Percentiles rank a stretch among this genome's conserved stretches.
phyloP scores from a whole-genome alignment of 2,113 vertebrate species.

The Sciurus niger region DNA sequence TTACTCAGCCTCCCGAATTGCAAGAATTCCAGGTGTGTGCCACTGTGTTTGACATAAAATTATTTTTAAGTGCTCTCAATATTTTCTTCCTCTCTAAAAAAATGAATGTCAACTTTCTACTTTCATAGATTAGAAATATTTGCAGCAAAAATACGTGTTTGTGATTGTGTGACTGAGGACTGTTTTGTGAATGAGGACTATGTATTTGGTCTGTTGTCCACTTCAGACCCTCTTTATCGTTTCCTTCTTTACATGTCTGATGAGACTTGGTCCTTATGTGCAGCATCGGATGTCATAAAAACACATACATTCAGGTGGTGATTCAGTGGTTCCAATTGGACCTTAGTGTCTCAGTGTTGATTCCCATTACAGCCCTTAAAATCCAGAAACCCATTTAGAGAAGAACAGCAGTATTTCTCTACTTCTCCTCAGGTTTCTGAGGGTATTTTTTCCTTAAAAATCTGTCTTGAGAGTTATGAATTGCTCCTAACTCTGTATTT shows the following conservation, averaged over 20 bases:
- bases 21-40: too few species aligned
- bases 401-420: neutral
- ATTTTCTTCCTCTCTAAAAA: slow-evolving; percentile 1
- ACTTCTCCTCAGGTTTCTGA: neutral
- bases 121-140: slow-evolving; percentile 29
- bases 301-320: neutral
- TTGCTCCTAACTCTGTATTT: neutral
- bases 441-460: neutral
- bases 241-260: neutral
- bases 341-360: neutral
- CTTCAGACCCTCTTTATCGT: rapidly evolving
- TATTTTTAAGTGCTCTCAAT: neutral
- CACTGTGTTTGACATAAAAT: neutral
- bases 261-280: neutral
- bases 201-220: neutral
- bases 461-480: neutral
- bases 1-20: too few species aligned
- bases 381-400: neutral
- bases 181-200: neutral
- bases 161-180: neutral
- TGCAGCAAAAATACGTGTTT: neutral
- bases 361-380: slow-evolving; percentile 11
- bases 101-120: neutral
- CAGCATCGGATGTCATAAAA: neutral
- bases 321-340: neutral